Conservation (phyloP, 2,113 vertebrate genomes). For the Corydoras sp. region DNA sequence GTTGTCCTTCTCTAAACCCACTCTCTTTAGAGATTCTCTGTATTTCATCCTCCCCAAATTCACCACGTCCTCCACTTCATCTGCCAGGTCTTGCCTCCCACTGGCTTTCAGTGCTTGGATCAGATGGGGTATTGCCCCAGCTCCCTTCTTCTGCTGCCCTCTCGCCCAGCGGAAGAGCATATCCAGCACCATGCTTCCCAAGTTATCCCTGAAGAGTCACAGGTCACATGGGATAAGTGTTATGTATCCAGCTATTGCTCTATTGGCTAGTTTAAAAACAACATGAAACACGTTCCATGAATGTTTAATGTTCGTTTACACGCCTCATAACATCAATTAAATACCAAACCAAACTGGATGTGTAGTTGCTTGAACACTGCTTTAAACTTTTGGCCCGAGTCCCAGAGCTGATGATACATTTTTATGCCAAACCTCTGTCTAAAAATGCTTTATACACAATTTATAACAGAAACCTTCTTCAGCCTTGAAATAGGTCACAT, state of each 20-base stretch:
- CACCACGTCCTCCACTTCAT: slow-evolving; percentile 79
- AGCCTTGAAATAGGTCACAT: too few relatives aligned
- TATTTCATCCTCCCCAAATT: slow-evolving; percentile 81
- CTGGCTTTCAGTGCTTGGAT: slow-evolving; percentile 76
- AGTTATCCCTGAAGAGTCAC: slow-evolving; percentile 68
- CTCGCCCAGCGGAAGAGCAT: slow-evolving; percentile 91
- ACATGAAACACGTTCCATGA: background rate
- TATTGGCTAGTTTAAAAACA: background rate
- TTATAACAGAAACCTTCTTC: too few relatives aligned
- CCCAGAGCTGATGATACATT: too few relatives aligned
- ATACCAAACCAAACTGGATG: too few relatives aligned
- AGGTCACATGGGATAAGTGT: background rate
- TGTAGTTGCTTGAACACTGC: too few relatives aligned
- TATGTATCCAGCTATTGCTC: background rate
- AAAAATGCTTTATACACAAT: too few relatives aligned
- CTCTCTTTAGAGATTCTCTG: slow-evolving; percentile 72
- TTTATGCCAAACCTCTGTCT: too few relatives aligned
- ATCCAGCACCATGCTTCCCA: slow-evolving; percentile 76
- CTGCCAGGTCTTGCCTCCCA: slow-evolving; percentile 77
- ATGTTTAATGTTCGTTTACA: too few relatives aligned
- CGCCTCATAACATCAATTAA: too few relatives aligned
- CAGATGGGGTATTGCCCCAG: slow-evolving; percentile 69
- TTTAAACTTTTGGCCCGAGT: too few relatives aligned
- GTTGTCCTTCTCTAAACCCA: slow-evolving; percentile 69
- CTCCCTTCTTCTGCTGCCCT: slow-evolving; percentile 64